Conservation (phyloP, 1,140 invertebrate species). For the Brachionus manjavacas region DNA sequence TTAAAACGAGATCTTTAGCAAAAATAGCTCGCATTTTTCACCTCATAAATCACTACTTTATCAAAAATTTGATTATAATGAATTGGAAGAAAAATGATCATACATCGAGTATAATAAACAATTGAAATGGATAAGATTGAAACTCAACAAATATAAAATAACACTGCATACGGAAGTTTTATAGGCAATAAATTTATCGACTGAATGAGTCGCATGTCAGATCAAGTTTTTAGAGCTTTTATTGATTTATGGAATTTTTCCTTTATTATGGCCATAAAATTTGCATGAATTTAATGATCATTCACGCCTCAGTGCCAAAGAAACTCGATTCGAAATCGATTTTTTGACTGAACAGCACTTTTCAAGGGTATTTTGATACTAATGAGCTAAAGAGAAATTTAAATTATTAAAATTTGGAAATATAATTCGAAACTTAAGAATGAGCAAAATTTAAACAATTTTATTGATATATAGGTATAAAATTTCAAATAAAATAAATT, state of each 20-base stretch:
- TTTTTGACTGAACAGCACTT: neutral
- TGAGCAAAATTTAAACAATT: neutral
- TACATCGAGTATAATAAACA: neutral
- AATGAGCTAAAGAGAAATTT: neutral
- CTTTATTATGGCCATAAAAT: neutral
- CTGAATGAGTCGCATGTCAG: neutral
- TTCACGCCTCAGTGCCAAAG: neutral
- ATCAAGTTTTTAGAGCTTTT: neutral
- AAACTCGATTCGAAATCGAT: neutral
- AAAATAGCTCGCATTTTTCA: neutral
- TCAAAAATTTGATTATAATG: neutral
- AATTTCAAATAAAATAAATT: neutral
- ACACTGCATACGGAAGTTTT: neutral
- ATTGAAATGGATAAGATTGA: neutral
- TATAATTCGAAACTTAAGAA: neutral
- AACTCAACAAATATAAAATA: neutral
- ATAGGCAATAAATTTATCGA: neutral
- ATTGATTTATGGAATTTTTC: neutral
- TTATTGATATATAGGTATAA: neutral
- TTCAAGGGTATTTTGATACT: neutral
- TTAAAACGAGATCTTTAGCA: neutral
- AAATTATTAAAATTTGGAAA: neutral
- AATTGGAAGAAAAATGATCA: neutral
- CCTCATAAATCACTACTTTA: neutral
- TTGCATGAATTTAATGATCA: neutral